Conservation (phyloP, 92 coral and sea anemone species). For the Heliopora coerulea region DNA sequence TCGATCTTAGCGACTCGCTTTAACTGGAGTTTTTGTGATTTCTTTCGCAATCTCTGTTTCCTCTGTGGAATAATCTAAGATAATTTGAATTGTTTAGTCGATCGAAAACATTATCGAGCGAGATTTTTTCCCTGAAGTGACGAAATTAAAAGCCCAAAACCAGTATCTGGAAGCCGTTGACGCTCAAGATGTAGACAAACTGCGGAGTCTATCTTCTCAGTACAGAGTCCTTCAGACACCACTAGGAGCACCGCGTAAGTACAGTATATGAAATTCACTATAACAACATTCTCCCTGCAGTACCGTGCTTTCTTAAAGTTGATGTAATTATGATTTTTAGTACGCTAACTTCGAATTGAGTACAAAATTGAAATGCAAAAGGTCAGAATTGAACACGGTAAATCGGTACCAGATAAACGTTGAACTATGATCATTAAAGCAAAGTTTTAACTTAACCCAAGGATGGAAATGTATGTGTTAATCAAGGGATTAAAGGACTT, state of each 20-base stretch:
- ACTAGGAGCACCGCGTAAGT: slow-evolving; percentile 54
- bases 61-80: not conserved
- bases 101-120: slow-evolving; percentile 89
- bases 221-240: slow-evolving; percentile 78
- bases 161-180: slow-evolving; percentile 90
- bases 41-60: not conserved
- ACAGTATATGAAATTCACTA: not conserved
- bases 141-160: slow-evolving; percentile 87
- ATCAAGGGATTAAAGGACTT: too few relatives aligned
- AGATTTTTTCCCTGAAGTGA: slow-evolving; percentile 93
- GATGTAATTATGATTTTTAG: not conserved
- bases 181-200: slow-evolving; percentile 70
- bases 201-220: slow-evolving; percentile 78
- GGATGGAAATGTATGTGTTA: too few relatives aligned
- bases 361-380: too few relatives aligned
- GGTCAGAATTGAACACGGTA: too few relatives aligned
- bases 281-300: not conserved
- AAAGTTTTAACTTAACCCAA: too few relatives aligned
- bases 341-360: too few relatives aligned
- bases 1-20: not conserved
- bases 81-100: slow-evolving; percentile 54
- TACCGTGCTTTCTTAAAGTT: not conserved
- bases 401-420: too few relatives aligned
- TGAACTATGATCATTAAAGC: too few relatives aligned
- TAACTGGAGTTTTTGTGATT: not conserved